Evolutionary conservation across 92 coral and sea anemone genomes (phyloP), one percentile per base, ranked within the genome.

Genomic region (Zoanthus sociatus): DNA sequence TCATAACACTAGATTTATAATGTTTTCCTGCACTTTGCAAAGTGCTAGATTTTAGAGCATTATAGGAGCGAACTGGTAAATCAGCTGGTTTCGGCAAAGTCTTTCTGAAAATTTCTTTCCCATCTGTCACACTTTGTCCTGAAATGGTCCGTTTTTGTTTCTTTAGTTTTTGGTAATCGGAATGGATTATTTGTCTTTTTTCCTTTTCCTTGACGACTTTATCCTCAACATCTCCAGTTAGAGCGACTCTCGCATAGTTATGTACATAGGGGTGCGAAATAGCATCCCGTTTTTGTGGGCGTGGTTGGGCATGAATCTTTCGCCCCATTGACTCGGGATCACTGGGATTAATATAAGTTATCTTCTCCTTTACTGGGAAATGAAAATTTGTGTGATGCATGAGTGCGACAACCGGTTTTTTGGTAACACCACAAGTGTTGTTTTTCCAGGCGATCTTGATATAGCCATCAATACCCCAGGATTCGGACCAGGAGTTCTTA

Each of bases 381-480:
- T 93, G 97, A 82, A 97, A 97, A 6, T 93, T 79, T 30, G 90
- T 90, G 76, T 97, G 93, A 1, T 94, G 93, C 87, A 94, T 91
- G 90, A 97, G 88, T 5, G 95, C 99, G 5, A 97, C 99, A 1
- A 95, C 92, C 3, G 99, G 99, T 78, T 95, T 95, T 78, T 93
- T 93, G 1, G 99, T 97, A 8, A 97, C 94, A 30, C 99, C 99
- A 87, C 99, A 97, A 4, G 93, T 95, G 89, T 95, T 92, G 75
- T 83, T 88, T 54, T 78, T 92, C 99, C 99, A 97, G 14, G 99
- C 98, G 58, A 97, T 79, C 73, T 97, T 95, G 76, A 95, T 92
- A 79, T 95, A 97, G 32, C 99, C 99, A 61, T 92, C 95, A 9
- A 97, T 74, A 8, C 99, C 99, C 99, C 99, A 97, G 9, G 95